Evolutionary conservation across 2,888 invertebrate genomes (phyloP).

Genomic region (Dryococelus australis): DNA sequence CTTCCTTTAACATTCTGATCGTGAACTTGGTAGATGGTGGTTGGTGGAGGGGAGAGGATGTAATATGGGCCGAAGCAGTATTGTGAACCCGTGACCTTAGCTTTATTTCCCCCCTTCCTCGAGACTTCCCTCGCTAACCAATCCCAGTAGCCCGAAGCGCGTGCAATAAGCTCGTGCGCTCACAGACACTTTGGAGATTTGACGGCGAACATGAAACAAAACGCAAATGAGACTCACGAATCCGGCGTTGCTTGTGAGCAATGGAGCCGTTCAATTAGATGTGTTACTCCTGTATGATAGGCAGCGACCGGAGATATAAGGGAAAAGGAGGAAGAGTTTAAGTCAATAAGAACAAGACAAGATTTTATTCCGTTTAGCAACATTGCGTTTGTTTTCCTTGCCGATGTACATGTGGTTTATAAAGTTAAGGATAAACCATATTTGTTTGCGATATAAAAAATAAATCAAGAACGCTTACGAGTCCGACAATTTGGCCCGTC

Average conservation of each 20-base stretch:
- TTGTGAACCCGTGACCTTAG: conserved; percentile 7
- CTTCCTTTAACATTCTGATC: neutral
- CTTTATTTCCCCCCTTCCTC: neutral
- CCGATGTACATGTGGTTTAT: too few relatives aligned
- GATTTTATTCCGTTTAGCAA: too few relatives aligned
- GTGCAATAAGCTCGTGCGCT: neutral
- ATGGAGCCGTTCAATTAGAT: neutral
- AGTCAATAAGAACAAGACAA: too few relatives aligned
- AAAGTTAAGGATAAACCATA: too few relatives aligned
- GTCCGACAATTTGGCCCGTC: too few relatives aligned
- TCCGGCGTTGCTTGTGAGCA: neutral
- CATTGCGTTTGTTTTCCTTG: too few relatives aligned
- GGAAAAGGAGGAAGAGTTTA: neutral
- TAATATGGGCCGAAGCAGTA: neutral
- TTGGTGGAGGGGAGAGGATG: neutral
- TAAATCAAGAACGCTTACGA: too few relatives aligned
- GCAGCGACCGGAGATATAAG: neutral
- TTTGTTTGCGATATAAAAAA: too few relatives aligned
- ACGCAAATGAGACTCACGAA: conserved; percentile 22
- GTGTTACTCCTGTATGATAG: neutral
- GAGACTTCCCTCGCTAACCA: neutral
- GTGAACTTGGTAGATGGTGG: neutral
- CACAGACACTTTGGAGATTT: neutral
- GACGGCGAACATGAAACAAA: conserved; percentile 21
- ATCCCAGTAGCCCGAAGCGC: neutral